Evolutionary conservation across 2,113 vertebrate species (phyloP), one percentile per base, ranked within the genome.

Genomic region (Circaetus gallicus): DNA sequence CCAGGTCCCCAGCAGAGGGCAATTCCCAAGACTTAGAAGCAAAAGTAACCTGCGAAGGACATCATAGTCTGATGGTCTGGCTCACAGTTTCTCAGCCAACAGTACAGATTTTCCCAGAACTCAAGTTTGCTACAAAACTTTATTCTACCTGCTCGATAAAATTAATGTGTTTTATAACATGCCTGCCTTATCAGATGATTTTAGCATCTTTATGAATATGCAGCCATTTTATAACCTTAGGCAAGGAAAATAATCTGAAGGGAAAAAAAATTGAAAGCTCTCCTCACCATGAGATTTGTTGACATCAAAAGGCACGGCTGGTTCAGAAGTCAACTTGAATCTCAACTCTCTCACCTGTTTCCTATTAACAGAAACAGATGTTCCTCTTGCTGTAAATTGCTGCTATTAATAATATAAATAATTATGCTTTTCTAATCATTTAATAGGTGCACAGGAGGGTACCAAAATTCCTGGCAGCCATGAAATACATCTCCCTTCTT

Each of bases 391-490:
- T 85, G 43, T 8, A 90, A 96, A 96, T 77, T 90, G 92, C 85
- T 95, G 82, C 96, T 96, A 93, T 67, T 92, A 95, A 93, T 90
- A 93, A 90, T 61, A 93, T 58, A 92, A 95, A 95, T 94, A 96
- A 94, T 95, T 73, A 81, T 29, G 32, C 72, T 92, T 71, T 92
- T 84, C 82, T 90, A 92, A 92, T 92, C 34, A 96, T 90, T 90
- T 93, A 95, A 90, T 86, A 93, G 82, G 70, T 84, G 73, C 90
- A 95, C 84, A 89, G 86, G 63, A 93, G 89, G 82, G 82, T 58
- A 93, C 42, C 90, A 90, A 84, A 70, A 73, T 70, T 72, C 62
- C 90, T 81, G 56, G 86, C 58, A 92, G 82, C 24, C 71, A 47
- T 66, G 62, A 92, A 92, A 86, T 50, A 62, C 47, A 38, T 25